Conservation (phyloP, 1,140 invertebrate species). For the Acromyrmex heyeri region DNA sequence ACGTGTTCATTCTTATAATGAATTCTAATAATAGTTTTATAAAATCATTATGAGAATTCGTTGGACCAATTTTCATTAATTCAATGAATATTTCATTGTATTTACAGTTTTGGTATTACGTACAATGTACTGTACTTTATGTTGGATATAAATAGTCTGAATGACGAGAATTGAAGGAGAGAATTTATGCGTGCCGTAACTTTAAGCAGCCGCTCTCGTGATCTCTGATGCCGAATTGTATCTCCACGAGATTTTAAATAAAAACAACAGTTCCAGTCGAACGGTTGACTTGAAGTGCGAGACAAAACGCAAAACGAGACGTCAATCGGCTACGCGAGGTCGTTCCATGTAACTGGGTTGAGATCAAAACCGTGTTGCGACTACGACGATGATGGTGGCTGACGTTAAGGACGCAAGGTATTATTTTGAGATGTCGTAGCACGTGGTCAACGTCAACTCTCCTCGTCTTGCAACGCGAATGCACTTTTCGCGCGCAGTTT, state of each 20-base stretch:
- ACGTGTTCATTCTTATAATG: too few relatives aligned
- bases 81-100: too few relatives aligned
- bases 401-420: constrained; percentile 49
- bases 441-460: constrained; percentile 53
- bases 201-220: not conserved
- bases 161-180: not conserved
- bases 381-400: constrained; percentile 26
- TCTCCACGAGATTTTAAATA: constrained; percentile 29
- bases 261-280: constrained; percentile 4
- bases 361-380: constrained; percentile 57
- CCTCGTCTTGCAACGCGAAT: not conserved
- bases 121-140: not conserved
- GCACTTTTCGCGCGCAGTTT: constrained; percentile 10
- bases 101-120: too few relatives aligned
- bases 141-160: not conserved
- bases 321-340: constrained; percentile 35
- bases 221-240: not conserved
- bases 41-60: too few relatives aligned
- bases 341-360: constrained; percentile 63
- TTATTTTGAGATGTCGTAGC: constrained; percentile 66
- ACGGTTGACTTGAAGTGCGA: not conserved
- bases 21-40: too few relatives aligned
- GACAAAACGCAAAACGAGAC: constrained; percentile 10
- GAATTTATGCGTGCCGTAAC: not conserved
- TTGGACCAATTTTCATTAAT: too few relatives aligned